Percentiles rank a stretch among this genome's conserved stretches.
Evolutionary conservation across 1,140 invertebrate species (phyloP).

Genomic region (Drosophila pachea): DNA sequence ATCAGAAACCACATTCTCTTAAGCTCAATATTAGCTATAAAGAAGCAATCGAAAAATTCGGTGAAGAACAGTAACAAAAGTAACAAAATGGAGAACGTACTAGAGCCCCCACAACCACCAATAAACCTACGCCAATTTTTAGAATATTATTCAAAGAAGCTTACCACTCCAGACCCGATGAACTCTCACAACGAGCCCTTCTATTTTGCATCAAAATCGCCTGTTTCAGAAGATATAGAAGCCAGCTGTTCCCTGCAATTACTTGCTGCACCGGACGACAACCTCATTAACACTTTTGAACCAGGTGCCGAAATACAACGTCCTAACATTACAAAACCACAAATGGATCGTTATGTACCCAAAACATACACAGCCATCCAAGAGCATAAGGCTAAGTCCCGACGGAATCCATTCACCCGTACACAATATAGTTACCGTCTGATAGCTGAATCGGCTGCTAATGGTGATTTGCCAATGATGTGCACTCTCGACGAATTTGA

Average conservation of each 20-base stretch:
- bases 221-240: conserved; percentile 22
- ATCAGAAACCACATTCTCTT: conserved; percentile 9
- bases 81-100: conserved; percentile 40
- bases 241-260: conserved; percentile 48
- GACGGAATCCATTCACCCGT: conserved; percentile 39
- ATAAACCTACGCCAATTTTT: conserved; percentile 47
- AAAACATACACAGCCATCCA: conserved; percentile 33
- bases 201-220: conserved; percentile 20
- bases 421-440: conserved; percentile 49
- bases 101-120: conserved; percentile 14
- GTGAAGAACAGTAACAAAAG: conserved; percentile 57
- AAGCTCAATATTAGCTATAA: conserved; percentile 63
- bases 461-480: background rate
- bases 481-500: conserved; percentile 46
- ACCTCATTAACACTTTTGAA: conserved; percentile 27
- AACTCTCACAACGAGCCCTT: conserved; percentile 22
- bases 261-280: conserved; percentile 45
- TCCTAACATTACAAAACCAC: conserved; percentile 2
- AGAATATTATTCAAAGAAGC: conserved; percentile 28
- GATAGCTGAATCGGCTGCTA: background rate
- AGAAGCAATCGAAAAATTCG: conserved; percentile 58
- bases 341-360: conserved; percentile 33
- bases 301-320: conserved; percentile 43
- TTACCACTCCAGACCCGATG: background rate
- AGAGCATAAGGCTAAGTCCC: conserved; percentile 39